Percentiles rank a stretch among this genome's conserved stretches.
phyloP scores from a whole-genome alignment of 2,888 invertebrate genomes.

The Apodemia hepburni region DNA sequence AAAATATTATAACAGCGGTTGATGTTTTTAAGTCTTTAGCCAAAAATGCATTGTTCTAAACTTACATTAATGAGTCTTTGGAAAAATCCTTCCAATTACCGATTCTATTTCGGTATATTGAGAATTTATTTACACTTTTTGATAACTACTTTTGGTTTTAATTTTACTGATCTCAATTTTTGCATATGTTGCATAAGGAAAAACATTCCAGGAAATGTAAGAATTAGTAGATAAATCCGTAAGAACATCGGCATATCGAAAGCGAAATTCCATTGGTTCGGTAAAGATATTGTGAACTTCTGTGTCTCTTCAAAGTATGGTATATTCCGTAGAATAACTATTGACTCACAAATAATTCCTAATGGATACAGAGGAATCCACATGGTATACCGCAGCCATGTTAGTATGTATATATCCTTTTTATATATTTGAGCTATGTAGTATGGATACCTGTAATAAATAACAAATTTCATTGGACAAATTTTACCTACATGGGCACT shows the following conservation, averaged over 20 bases:
- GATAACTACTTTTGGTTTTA: constrained; percentile 72
- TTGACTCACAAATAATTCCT: constrained; percentile 93
- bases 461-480: constrained; percentile 2
- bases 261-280: constrained; percentile 91
- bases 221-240: constrained; percentile 86
- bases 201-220: constrained; percentile 88
- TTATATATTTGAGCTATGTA: constrained; percentile 91
- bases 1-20: not conserved
- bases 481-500: no score
- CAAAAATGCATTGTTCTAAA: not conserved
- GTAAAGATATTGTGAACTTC: constrained; percentile 86
- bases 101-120: not conserved
- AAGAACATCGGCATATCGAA: constrained; percentile 92
- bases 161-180: constrained; percentile 84
- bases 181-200: constrained; percentile 93
- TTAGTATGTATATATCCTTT: constrained; percentile 85
- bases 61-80: not conserved
- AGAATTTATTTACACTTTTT: constrained; percentile 58
- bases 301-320: constrained; percentile 94
- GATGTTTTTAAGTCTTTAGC: not conserved
- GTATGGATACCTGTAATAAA: constrained; percentile 90
- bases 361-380: constrained; percentile 97
- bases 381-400: constrained; percentile 95
- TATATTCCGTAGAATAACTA: constrained; percentile 89
- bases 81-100: not conserved